These are phyloP conservation scores for Drosophila biarmipes DNA, from an alignment of 1,140 invertebrate species.

Conservation along the genomic window DNA sequence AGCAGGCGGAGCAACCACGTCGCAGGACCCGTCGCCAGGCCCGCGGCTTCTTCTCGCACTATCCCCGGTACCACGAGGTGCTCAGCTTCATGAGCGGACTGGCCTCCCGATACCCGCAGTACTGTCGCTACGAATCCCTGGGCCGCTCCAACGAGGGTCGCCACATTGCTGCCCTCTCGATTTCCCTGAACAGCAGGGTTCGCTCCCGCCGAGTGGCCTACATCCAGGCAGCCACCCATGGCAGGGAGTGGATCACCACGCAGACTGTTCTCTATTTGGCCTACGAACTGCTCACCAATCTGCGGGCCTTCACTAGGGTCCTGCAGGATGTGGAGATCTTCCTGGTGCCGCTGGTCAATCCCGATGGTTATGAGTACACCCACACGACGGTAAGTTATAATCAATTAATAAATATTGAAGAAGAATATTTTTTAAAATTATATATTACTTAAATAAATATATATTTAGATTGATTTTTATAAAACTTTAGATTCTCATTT, in stretches of 20 bases:
- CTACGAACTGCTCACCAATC: conserved; percentile 85
- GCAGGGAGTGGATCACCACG: conserved; percentile 89
- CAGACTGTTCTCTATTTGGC: conserved; percentile 87
- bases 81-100: conserved; percentile 77
- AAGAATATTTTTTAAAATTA: background rate
- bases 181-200: conserved; percentile 71
- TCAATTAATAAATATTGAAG: too few relatives aligned
- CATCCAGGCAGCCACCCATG: conserved; percentile 76
- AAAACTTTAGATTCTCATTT: too few relatives aligned
- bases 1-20: conserved; percentile 42
- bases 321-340: conserved; percentile 86
- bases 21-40: conserved; percentile 69
- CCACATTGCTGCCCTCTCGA: conserved; percentile 76
- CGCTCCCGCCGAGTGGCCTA: conserved; percentile 76
- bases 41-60: conserved; percentile 74
- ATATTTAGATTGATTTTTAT: too few relatives aligned
- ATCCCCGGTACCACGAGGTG: conserved; percentile 75
- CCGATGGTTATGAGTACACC: conserved; percentile 89
- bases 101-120: conserved; percentile 71
- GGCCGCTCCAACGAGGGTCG: conserved; percentile 84
- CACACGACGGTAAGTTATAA: conserved; percentile 85
- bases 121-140: conserved; percentile 78
- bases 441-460: too few relatives aligned
- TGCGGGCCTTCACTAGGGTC: conserved; percentile 81
- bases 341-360: conserved; percentile 88